These are phyloP conservation scores for Cygnus buccinator DNA, from an alignment of 2,113 vertebrate species.

Conservation along the genomic window DNA sequence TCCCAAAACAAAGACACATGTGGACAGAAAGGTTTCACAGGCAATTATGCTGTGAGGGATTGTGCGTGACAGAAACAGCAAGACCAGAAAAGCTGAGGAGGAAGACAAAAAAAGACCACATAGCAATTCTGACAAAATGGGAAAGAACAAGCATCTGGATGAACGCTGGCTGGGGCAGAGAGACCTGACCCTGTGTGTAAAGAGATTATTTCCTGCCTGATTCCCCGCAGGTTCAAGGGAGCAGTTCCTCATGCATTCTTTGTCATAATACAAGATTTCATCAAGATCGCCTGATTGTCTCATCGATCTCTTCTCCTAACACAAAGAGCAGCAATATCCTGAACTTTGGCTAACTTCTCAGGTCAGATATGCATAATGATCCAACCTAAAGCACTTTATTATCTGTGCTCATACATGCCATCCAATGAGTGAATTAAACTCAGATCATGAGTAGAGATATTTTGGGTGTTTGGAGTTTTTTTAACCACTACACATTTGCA, in stretches of 20 bases:
- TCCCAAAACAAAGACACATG: slow-evolving; percentile 65
- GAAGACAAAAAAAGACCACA: not conserved
- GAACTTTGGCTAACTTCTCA: slow-evolving; percentile 29
- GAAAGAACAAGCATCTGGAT: slow-evolving; percentile 32
- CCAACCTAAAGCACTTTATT: not conserved
- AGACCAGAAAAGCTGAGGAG: slow-evolving; percentile 22
- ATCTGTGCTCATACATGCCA: not conserved
- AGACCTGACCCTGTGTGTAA: slow-evolving; percentile 37
- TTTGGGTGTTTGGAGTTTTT: not conserved
- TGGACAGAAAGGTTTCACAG: slow-evolving; percentile 50
- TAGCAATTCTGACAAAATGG: not conserved
- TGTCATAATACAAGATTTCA: slow-evolving; percentile 43
- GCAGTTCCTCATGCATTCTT: not conserved
- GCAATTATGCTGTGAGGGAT: slow-evolving; percentile 26
- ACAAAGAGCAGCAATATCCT: not conserved
- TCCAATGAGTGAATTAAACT: not conserved
- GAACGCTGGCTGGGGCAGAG: not conserved
- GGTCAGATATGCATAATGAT: not conserved
- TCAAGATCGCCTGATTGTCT: slow-evolving; percentile 21
- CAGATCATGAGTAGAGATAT: not conserved
- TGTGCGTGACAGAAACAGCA: slow-evolving; percentile 47
- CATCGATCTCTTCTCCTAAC: slow-evolving; percentile 15
- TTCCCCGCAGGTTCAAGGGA: not conserved
- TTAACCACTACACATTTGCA: not conserved
- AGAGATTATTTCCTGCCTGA: slow-evolving; percentile 35